Evolutionary conservation across 2,888 invertebrate genomes (phyloP).

Genomic region (Biston stratarius): DNA sequence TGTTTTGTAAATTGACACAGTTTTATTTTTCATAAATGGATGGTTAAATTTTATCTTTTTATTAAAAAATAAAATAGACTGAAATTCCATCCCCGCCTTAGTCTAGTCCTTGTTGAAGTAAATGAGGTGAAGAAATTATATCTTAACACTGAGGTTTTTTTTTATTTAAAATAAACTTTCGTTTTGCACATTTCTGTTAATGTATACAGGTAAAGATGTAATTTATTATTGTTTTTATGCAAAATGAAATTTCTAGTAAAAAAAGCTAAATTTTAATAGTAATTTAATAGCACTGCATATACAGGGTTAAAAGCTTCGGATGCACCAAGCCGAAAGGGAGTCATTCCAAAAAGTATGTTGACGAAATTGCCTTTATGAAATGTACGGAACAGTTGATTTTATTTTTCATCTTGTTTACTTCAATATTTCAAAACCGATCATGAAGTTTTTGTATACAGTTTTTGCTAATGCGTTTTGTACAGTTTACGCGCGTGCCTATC

Average conservation of each 20-base stretch:
- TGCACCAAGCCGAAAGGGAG: too few species aligned
- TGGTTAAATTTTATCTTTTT: slow-evolving; percentile 5
- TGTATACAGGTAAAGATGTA: too few species aligned
- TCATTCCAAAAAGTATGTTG: too few species aligned
- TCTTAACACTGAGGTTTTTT: neutral
- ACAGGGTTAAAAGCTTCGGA: too few species aligned
- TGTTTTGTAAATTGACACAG: slow-evolving; percentile 41
- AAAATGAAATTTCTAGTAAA: too few species aligned
- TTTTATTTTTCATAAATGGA: neutral
- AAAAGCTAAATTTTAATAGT: too few species aligned
- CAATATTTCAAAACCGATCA: slow-evolving; percentile 17
- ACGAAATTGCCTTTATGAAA: too few species aligned
- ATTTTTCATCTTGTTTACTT: slow-evolving; percentile 1
- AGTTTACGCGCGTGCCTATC: slow-evolving; percentile 58
- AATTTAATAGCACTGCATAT: too few species aligned
- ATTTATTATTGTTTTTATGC: too few species aligned
- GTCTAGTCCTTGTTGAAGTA: slow-evolving; percentile 52
- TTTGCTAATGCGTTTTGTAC: slow-evolving; percentile 39
- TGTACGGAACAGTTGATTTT: too few species aligned
- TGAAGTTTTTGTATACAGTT: slow-evolving; percentile 49
- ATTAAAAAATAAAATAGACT: slow-evolving; percentile 49
- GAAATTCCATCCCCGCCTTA: slow-evolving; percentile 56
- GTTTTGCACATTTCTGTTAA: too few species aligned
- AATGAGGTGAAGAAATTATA: slow-evolving; percentile 33
- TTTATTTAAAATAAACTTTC: neutral